Evolutionary conservation across 1,140 invertebrate species (phyloP), one percentile per base, ranked within the genome.

Genomic region (Archivesica marissinica): DNA sequence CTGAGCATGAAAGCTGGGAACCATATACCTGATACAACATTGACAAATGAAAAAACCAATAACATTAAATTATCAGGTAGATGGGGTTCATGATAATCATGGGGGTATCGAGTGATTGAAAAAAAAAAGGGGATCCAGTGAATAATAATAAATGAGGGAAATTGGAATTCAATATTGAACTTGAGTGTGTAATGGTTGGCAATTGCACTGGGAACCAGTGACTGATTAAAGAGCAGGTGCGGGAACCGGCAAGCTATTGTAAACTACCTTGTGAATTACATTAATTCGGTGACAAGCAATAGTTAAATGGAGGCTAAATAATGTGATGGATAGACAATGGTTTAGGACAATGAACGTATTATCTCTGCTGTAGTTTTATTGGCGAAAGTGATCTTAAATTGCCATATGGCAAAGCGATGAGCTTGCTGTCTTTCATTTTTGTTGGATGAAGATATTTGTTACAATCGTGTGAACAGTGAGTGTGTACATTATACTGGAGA

Each of bases 221-320:
- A 11, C 30, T 47, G 66, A 70, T 70, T 70, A 70, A 47, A 70
- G 35, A 47, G 66, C 66, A 70, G 66, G 66, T 70, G 66, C 13
- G 76, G 76, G 76, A 64, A 78, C 56, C 76, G 25, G 59, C 15
- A n/a, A 61, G 47, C n/a, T 33, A 64, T 64, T 78, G 47, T 13
- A 23, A n/a, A 41, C n/a, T 78, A 78, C 76, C 76, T 78, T 54
- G 76, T 30, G 76, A 78, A 78, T 78, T 78, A 78, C 54, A 61
- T 61, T 78, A 61, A 64, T 64, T 33, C 56, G 11, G 76, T 78
- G 76, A 78, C 76, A 78, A 41, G 66, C 56, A 56, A 59, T 39
- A 38, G 47, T n/a, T 39, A 35, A 75, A 75, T 38, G 38, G 54
- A 59, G 54, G 23, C 54, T 59, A 59, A 59, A 25, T 75, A 33